These are phyloP conservation scores for Armadillidium nasatum DNA, from an alignment of 1,140 invertebrate species.

Conservation along the genomic window DNA sequence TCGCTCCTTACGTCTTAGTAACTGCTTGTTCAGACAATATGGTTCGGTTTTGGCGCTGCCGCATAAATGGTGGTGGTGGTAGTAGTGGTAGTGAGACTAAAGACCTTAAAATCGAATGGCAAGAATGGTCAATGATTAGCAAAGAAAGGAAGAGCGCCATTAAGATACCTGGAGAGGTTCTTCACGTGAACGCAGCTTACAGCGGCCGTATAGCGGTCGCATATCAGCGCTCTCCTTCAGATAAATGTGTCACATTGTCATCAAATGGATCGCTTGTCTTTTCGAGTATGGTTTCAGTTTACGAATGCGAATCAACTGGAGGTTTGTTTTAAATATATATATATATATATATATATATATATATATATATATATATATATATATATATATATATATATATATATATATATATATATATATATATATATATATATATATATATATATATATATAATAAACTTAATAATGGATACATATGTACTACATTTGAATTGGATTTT, in stretches of 20 bases:
- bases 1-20: slow-evolving; percentile 90
- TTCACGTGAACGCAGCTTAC: slow-evolving; percentile 94
- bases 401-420: slow-evolving; percentile 12
- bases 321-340: slow-evolving; percentile 53
- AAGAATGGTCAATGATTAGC: slow-evolving; percentile 84
- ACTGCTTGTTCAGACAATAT: slow-evolving; percentile 88
- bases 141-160: slow-evolving; percentile 70
- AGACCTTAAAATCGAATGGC: slow-evolving; percentile 64
- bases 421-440: no score
- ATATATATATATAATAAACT: no score
- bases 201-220: slow-evolving; percentile 94
- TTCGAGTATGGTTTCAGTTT: slow-evolving; percentile 75
- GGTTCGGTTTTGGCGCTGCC: slow-evolving; percentile 77
- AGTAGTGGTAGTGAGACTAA: slow-evolving; percentile 47
- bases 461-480: no score
- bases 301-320: slow-evolving; percentile 98
- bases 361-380: no score
- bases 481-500: no score
- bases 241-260: not conserved
- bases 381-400: not conserved
- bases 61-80: slow-evolving; percentile 58
- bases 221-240: slow-evolving; percentile 57
- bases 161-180: slow-evolving; percentile 72
- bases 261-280: slow-evolving; percentile 30
- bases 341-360: no score